Evolutionary conservation across 2,113 vertebrate genomes (phyloP), one percentile per base, ranked within the genome.

Genomic region (Elephantulus edwardii): DNA sequence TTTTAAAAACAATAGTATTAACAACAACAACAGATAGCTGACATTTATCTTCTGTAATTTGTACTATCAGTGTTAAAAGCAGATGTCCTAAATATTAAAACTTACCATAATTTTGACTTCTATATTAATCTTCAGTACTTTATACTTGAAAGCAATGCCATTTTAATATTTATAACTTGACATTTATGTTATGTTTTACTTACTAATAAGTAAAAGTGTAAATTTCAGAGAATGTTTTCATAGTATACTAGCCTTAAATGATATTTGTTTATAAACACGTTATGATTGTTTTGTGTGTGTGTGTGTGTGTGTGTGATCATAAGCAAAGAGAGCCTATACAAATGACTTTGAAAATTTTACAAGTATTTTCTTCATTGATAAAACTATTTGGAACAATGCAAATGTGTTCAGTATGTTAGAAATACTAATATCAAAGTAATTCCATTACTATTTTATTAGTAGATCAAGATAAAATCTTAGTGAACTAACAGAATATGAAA

Each of bases 81-180:
- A 56, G 30, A 79, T 77, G 83, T 12, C 56, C 14, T 64, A 83
- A 6, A 64, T 10, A 70, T 74, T 22, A 8, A 9, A 91, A 64
- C n/a, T 70, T 88, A 75, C 12, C 28, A 75, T 33, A 68, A 0
- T 1, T 1, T 83, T 20, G n/a, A 77, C 82, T 7, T 2, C 16
- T n/a, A 84, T 46, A 70, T 79, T 68, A 44, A 76, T 50, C 54
- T 75, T 76, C 83, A 64, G 62, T 74, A n/a, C 38, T 10, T 83
- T 68, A 74, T 83, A 46, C 12, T 66, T 88, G 71, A 46, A 1
- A 60, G 7, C 44, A 1, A 77, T 40, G n/a, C 10, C 54, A 66
- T 77, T 92, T 79, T 83, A 83, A 77, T 83, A 78, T 48, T 78
- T 77, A n/a, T n/a, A n/a, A n/a, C n/a, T n/a, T n/a, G n/a, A n/a